These are phyloP conservation scores for Progne subis DNA, from an alignment of 2,113 vertebrate genomes.

Conservation along the genomic window DNA sequence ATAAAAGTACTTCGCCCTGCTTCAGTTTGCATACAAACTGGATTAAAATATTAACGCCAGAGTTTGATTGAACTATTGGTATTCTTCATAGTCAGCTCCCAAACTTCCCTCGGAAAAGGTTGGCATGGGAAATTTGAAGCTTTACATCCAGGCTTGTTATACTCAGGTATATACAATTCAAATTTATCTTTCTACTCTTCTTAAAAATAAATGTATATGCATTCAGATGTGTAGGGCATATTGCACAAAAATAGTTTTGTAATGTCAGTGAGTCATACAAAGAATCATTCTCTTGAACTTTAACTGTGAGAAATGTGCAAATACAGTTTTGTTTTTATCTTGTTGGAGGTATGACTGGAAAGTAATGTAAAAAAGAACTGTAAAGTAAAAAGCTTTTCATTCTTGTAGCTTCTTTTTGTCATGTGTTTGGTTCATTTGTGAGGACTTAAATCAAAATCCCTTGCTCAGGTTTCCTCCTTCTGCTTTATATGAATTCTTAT, in stretches of 20 bases:
- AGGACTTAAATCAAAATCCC: not conserved
- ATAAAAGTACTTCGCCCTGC: not conserved
- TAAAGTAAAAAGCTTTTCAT: constrained; percentile 27
- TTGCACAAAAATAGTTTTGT: not conserved
- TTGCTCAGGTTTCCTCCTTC: not conserved
- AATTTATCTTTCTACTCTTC: not conserved
- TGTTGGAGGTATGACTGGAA: not conserved
- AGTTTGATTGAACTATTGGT: not conserved
- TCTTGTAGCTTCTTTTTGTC: not conserved
- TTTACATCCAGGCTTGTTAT: not conserved
- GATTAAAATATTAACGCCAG: not conserved
- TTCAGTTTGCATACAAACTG: not conserved
- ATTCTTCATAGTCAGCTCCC: not conserved
- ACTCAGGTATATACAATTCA: not conserved
- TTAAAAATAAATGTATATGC: not conserved
- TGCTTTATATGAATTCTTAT: not conserved
- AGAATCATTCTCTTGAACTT: not conserved
- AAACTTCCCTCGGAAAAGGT: not conserved
- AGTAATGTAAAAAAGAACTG: not conserved
- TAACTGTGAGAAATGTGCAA: not conserved
- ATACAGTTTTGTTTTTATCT: not conserved
- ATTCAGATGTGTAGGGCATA: not conserved
- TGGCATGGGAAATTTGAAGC: not conserved
- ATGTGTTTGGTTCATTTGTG: not conserved
- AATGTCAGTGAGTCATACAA: not conserved